Evolutionary conservation across 2,797 vertebrate genomes (phyloP).

Genomic region (Acanthopagrus latus): DNA sequence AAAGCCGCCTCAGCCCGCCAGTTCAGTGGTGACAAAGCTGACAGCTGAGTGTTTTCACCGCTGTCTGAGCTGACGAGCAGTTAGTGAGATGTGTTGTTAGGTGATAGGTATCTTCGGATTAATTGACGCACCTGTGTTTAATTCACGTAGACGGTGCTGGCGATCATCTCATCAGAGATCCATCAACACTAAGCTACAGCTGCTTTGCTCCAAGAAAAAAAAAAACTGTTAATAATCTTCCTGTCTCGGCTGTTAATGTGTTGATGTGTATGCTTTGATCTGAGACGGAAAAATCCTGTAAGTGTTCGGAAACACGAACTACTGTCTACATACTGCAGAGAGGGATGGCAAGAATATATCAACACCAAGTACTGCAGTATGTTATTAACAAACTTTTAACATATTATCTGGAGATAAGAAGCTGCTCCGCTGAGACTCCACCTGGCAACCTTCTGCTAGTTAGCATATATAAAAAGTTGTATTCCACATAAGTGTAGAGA

Average conservation of each 20-base stretch:
- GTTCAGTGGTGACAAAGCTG: constrained; percentile 67
- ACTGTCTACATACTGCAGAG: constrained; percentile 15
- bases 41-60: constrained; percentile 71
- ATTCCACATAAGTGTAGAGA: neutral
- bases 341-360: neutral
- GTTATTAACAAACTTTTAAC: constrained; percentile 18
- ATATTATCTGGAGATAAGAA: neutral
- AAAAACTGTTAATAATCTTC: constrained; percentile 71
- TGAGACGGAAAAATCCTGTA: constrained; percentile 61
- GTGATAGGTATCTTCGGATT: constrained; percentile 78
- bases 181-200: constrained; percentile 79
- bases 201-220: constrained; percentile 53
- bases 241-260: constrained; percentile 70
- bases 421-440: neutral
- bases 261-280: constrained; percentile 67
- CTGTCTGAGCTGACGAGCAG: constrained; percentile 67
- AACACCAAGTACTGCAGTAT: neutral
- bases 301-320: constrained; percentile 43
- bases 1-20: constrained; percentile 72
- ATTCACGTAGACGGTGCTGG: constrained; percentile 71
- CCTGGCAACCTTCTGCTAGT: neutral
- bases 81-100: constrained; percentile 64
- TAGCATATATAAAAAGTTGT: neutral
- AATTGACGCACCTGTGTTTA: constrained; percentile 87
- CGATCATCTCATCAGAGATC: constrained; percentile 77